These are phyloP conservation scores for Phoenoteleia sp. DNA, from an alignment of 2,888 invertebrate genomes.

Conservation along the genomic window DNA sequence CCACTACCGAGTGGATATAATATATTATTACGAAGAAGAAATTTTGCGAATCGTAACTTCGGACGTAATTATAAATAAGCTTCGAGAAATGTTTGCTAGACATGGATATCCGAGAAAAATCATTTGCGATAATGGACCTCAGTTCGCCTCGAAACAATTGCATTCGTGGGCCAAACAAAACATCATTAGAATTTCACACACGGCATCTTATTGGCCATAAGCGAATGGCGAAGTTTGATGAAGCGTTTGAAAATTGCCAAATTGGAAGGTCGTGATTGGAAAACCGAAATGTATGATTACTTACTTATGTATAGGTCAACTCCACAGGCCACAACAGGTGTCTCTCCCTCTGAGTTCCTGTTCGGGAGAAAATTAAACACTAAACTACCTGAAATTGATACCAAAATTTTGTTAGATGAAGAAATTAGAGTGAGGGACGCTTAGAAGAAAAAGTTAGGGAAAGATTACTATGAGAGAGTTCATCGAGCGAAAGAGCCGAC, in stretches of 20 bases:
- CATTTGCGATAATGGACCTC: constrained; percentile 73
- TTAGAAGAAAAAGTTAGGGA: constrained; percentile 16
- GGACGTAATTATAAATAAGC: constrained; percentile 57
- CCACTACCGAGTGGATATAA: constrained; percentile 62
- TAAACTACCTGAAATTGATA: constrained; percentile 24
- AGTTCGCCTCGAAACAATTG: constrained; percentile 71
- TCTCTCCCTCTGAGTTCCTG: constrained; percentile 20
- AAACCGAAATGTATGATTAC: constrained; percentile 3
- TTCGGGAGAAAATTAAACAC: constrained; percentile 23
- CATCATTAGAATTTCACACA: constrained; percentile 59
- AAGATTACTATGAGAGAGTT: constrained; percentile 10
- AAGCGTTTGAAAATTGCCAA: constrained; percentile 77
- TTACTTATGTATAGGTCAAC: constrained; percentile 47
- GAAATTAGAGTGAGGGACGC: constrained; percentile 30
- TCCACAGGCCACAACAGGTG: constrained; percentile 44
- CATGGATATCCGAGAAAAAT: constrained; percentile 67
- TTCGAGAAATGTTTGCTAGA: constrained; percentile 71
- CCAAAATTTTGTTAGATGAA: constrained; percentile 4
- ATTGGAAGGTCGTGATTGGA: constrained; percentile 68
- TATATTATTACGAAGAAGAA: constrained; percentile 56
- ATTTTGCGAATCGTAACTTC: constrained; percentile 55
- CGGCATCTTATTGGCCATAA: constrained; percentile 75
- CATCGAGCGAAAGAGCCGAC: no score
- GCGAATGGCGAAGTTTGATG: constrained; percentile 71
- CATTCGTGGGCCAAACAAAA: constrained; percentile 49